Evolutionary conservation across 2,113 vertebrate genomes (phyloP), one percentile per base, ranked within the genome.

Genomic region (Dissostichus mawsoni): DNA sequence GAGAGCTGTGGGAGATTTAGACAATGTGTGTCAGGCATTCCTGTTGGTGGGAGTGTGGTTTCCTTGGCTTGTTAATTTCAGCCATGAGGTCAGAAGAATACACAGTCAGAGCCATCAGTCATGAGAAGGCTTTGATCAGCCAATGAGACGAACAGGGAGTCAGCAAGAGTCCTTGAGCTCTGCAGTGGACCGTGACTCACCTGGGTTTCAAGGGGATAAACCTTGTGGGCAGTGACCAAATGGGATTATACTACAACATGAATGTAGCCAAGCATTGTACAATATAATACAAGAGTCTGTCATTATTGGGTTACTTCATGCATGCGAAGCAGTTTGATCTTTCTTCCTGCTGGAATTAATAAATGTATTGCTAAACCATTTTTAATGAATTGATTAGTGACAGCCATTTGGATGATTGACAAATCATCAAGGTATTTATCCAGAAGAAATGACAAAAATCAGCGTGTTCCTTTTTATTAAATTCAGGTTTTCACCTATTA

Each of bases 81-180:
- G 56, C 75, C 6, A 33, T 57, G 67, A 76, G 65, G 85, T 84
- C 75, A 76, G 78, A 67, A 52, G 74, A 83, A 76, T 79, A 64
- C 64, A 67, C 52, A 25, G 64, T 56, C 53, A 62, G 76, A 77
- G 77, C 59, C 53, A 51, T 73, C 51, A 16, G 71, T 18, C 14
- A n/a, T 11, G 36, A 17, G 57, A 61, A 77, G 44, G 33, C 91
- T 91, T 90, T 91, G 93, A 91, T 93, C 87, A 87, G 69, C 44
- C 81, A 78, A 1, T 55, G 57, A 87, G 82, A 86, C 73, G 73
- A 80, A 74, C 52, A 63, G 83, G 74, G 78, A 85, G 87, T 79
- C 74, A 25, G 44, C 53, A 77, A 45, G 66, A 74, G 36, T 73
- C 79, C 57, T 81, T 3, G 1, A 80, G 55, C 50, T 33, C 77